Conservation (phyloP, 2,888 invertebrate genomes). For the Pachliopta kotzebuea region DNA sequence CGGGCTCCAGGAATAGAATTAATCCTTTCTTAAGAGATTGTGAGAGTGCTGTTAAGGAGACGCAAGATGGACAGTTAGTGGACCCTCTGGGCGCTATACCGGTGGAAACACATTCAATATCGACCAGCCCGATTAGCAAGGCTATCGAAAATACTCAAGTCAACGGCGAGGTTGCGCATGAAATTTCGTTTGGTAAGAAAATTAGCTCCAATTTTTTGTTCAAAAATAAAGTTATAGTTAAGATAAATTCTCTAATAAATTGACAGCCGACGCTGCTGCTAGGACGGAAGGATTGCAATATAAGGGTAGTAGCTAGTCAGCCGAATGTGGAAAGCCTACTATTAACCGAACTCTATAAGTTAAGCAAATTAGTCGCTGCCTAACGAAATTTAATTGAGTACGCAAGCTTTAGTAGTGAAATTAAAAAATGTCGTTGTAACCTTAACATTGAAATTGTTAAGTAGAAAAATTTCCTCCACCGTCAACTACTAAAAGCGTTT, state of each 20-base stretch:
- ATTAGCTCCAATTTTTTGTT: not conserved
- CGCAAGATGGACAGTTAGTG: slow-evolving; percentile 48
- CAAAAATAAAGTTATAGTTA: too few species aligned
- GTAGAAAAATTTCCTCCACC: not conserved
- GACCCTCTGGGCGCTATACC: slow-evolving; percentile 75
- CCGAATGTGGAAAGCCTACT: too few species aligned
- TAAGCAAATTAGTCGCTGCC: too few species aligned
- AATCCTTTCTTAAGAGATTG: slow-evolving; percentile 83
- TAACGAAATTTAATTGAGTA: too few species aligned
- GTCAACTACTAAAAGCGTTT: not conserved
- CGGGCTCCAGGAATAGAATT: slow-evolving; percentile 74
- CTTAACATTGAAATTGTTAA: not conserved
- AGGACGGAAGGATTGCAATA: too few species aligned
- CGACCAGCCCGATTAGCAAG: slow-evolving; percentile 55
- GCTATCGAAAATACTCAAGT: slow-evolving; percentile 46
- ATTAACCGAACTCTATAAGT: too few species aligned
- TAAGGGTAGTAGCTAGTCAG: too few species aligned
- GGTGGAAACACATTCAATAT: slow-evolving; percentile 55
- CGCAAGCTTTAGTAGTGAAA: not conserved
- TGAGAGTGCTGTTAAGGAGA: slow-evolving; percentile 52
- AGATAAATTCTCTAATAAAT: too few species aligned
- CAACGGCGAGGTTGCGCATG: slow-evolving; percentile 58
- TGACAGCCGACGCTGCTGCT: too few species aligned
- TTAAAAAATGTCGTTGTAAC: not conserved
- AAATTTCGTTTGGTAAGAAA: slow-evolving; percentile 56